Conservation (phyloP, 2,113 vertebrate species). For the Empidonax alnorum region DNA sequence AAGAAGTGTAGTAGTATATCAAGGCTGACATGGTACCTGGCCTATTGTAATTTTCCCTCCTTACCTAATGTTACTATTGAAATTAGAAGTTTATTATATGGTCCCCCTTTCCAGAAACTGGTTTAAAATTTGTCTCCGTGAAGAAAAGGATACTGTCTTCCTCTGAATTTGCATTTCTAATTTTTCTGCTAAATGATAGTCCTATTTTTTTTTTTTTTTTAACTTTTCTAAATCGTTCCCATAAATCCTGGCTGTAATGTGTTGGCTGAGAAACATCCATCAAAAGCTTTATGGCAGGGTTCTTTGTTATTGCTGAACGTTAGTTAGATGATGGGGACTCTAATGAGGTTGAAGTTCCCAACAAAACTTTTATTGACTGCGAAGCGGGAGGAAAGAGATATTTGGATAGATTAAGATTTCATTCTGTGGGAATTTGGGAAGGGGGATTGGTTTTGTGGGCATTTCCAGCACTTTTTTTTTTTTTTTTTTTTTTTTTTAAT, state of each 20-base stretch:
- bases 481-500: too few species aligned
- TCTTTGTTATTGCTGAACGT: slow-evolving; percentile 35
- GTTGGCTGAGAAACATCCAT: slow-evolving; percentile 57
- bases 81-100: slow-evolving; percentile 78
- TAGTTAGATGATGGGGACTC: not conserved
- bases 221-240: slow-evolving; percentile 28
- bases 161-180: slow-evolving; percentile 70
- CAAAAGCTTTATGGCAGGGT: slow-evolving; percentile 36
- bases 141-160: slow-evolving; percentile 65
- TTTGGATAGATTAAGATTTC: not conserved
- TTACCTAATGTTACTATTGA: slow-evolving; percentile 69
- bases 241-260: slow-evolving; percentile 65
- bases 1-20: slow-evolving; percentile 80
- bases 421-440: not conserved
- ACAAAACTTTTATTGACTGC: not conserved
- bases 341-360: not conserved
- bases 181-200: slow-evolving; percentile 61
- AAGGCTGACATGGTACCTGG: slow-evolving; percentile 80
- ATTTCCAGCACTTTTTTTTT: too few species aligned
- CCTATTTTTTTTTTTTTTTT: slow-evolving; percentile 3
- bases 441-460: not conserved
- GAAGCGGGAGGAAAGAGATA: not conserved
- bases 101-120: slow-evolving; percentile 66
- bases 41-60: slow-evolving; percentile 70
- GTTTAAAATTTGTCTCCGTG: slow-evolving; percentile 62